Base-by-base conservation (phyloP, 2,113 vertebrate species). In the Pteropus alecto region DNA sequence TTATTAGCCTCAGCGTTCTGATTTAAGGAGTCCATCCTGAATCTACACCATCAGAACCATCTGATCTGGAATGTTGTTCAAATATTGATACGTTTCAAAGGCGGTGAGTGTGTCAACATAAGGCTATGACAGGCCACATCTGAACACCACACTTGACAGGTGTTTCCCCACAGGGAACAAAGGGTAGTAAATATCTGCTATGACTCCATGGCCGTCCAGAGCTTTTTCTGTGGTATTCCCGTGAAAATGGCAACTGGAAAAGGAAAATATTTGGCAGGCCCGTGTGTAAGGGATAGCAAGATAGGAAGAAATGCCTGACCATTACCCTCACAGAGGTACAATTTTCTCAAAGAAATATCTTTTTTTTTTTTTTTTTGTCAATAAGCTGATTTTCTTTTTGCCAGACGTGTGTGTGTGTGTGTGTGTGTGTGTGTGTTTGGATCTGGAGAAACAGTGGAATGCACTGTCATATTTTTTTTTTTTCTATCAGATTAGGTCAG, bases 21-120 rank as follows among this genome's bases (percentile, higher is more conserved):
- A 54, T 71, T 95, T 56, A 73, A 82, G 38, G 54, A 56, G 21
- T 46, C 77, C 38, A 7, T 65, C 56, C 82, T 35, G 74, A 93
- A 61, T 30, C 35, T 24, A 54, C 74, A 33, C 61, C 81, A n/a
- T n/a, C n/a, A n/a, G 81, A 79, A 61, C 48, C 41, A 35, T 24
- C 43, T 26, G 7, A 46, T 71, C 68, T 38, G 30, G n/a, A 65
- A 21, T 28, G 48, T 19, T 86, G 41, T 86, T 97, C 87, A 67
- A 90, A 89, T 89, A 89, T 73, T 76, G 83, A 87, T 84, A 63
- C 43, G 13, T 54, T 89, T 92, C 51, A 30, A 94, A 82, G 22
- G 54, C 48, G 5, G 10, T 82, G 33, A 9, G 12, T 70, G 35
- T 77, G 43, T 84, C 89, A 35, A 46, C n/a, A 74, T 35, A 68